A percentile compares a stretch with the other conserved stretches of the same genome.
Evolutionary conservation across 2,888 invertebrate genomes (phyloP).

Genomic region (Idaea aversata): DNA sequence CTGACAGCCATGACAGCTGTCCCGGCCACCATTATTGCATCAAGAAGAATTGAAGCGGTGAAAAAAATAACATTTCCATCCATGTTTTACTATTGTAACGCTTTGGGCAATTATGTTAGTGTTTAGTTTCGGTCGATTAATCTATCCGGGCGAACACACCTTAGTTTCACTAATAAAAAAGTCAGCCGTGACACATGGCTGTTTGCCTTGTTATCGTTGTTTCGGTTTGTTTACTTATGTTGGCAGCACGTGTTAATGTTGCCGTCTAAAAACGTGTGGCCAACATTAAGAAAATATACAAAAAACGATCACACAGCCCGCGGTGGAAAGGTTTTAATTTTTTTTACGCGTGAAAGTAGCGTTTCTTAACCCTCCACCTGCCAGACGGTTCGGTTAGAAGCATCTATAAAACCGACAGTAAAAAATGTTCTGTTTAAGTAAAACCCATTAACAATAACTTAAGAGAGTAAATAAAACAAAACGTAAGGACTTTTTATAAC

Average conservation of each 20-base stretch:
- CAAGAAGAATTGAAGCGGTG: constrained; percentile 66
- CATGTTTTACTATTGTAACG: constrained; percentile 56
- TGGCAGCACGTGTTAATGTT: constrained; percentile 64
- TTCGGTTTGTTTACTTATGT: constrained; percentile 44
- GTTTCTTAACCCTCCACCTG: constrained; percentile 43
- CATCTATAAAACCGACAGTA: constrained; percentile 51
- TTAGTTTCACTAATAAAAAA: constrained; percentile 39
- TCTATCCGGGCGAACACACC: constrained; percentile 41
- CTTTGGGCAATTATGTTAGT: constrained; percentile 52
- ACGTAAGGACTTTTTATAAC: constrained; percentile 34
- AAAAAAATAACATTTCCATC: constrained; percentile 62
- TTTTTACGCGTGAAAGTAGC: constrained; percentile 18
- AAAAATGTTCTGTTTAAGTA: constrained; percentile 52
- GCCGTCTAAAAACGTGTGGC: constrained; percentile 40
- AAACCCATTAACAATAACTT: constrained; percentile 62
- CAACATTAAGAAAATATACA: constrained; percentile 37
- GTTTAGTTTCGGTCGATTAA: constrained; percentile 66
- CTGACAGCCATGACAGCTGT: constrained; percentile 72
- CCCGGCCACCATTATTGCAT: constrained; percentile 58
- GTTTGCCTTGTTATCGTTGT: constrained; percentile 32
- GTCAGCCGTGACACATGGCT: constrained; percentile 49
- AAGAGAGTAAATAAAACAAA: constrained; percentile 49
- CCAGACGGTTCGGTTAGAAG: constrained; percentile 32
- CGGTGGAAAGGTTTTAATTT: constrained; percentile 22
- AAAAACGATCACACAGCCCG: constrained; percentile 44